A percentile compares a stretch with the other conserved stretches of the same genome.
phyloP scores from a whole-genome alignment of 2,113 vertebrate species.

The Cathartes aura region DNA sequence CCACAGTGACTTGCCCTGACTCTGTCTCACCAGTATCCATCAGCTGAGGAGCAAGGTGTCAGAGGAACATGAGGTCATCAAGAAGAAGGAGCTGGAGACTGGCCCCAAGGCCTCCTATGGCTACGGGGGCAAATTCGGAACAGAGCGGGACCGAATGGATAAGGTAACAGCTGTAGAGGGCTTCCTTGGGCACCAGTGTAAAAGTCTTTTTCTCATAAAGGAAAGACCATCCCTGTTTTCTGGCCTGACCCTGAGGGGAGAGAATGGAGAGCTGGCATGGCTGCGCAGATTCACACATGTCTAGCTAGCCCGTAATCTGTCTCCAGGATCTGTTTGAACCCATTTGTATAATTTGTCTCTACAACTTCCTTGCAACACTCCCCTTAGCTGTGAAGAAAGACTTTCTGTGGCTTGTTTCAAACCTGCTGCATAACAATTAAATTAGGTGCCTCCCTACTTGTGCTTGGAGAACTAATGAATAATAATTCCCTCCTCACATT shows the following conservation, averaged over 20 bases:
- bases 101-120: conserved; percentile 93
- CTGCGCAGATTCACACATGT: neutral
- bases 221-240: neutral
- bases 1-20: neutral
- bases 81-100: conserved; percentile 86
- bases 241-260: neutral
- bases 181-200: neutral
- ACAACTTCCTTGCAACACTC: neutral
- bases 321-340: neutral
- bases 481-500: neutral
- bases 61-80: conserved; percentile 86
- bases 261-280: neutral
- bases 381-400: neutral
- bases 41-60: conserved; percentile 88
- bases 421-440: neutral
- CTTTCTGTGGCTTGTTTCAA: neutral
- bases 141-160: conserved; percentile 94
- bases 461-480: neutral
- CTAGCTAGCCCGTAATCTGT: neutral
- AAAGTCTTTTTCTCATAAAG: neutral
- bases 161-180: conserved; percentile 74
- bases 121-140: conserved; percentile 94
- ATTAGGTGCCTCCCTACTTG: neutral
- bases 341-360: neutral
- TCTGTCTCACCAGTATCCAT: conserved; percentile 80